Conservation (phyloP, 1,140 invertebrate genomes). For the Drosophila nannoptera region DNA sequence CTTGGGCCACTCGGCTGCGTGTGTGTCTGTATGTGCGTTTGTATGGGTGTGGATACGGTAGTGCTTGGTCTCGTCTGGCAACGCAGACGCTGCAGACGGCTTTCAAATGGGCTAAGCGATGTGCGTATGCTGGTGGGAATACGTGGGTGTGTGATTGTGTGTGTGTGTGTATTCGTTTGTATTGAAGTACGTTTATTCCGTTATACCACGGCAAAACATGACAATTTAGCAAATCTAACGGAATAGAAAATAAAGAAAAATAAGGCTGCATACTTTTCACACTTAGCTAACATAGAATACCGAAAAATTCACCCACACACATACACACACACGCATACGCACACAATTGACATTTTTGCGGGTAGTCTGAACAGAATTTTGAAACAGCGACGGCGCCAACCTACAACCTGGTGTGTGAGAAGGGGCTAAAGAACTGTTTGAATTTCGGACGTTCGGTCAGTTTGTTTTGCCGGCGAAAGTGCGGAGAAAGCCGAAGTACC, state of each 20-base stretch:
- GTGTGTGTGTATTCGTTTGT: slow-evolving; percentile 15
- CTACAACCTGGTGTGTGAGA: neutral
- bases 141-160: slow-evolving; percentile 5
- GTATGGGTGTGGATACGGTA: slow-evolving; percentile 2
- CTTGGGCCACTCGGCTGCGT: slow-evolving; percentile 52
- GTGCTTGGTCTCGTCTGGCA: slow-evolving; percentile 45
- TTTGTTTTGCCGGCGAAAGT: slow-evolving; percentile 71
- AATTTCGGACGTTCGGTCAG: slow-evolving; percentile 28
- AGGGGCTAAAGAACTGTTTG: slow-evolving; percentile 3
- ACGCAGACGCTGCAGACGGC: slow-evolving; percentile 59
- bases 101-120: slow-evolving; percentile 70
- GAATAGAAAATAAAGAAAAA: slow-evolving; percentile 2
- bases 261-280: slow-evolving; percentile 49
- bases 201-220: slow-evolving; percentile 15
- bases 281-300: slow-evolving; percentile 46
- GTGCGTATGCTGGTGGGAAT: slow-evolving; percentile 11
- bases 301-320: slow-evolving; percentile 15
- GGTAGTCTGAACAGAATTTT: slow-evolving; percentile 34
- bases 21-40: neutral
- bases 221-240: slow-evolving; percentile 12
- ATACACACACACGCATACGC: slow-evolving; percentile 15
- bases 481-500: slow-evolving; percentile 40
- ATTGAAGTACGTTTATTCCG: slow-evolving; percentile 23
- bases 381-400: slow-evolving; percentile 55
- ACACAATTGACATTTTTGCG: slow-evolving; percentile 30